Percentiles rank a stretch among this genome's conserved stretches.
These are phyloP conservation scores for Hoplias malabaricus DNA, from an alignment of 2,113 vertebrate genomes.

Conservation along the genomic window DNA sequence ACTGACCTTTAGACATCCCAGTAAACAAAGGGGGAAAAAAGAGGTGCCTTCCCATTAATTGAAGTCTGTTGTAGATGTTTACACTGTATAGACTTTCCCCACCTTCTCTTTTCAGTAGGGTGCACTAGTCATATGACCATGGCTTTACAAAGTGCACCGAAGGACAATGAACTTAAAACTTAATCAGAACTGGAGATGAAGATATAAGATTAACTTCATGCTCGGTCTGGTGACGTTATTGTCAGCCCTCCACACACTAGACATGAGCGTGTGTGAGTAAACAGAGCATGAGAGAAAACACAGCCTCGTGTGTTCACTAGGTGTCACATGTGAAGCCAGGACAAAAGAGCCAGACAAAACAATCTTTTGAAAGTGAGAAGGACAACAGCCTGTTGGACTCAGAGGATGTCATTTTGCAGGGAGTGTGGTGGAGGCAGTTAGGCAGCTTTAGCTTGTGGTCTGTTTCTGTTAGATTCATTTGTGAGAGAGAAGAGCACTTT, in stretches of 20 bases:
- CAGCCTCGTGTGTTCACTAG: background rate
- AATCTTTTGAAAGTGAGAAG: slow-evolving; percentile 25
- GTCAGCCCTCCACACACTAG: slow-evolving; percentile 26
- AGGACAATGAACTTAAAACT: slow-evolving; percentile 67
- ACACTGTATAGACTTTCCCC: slow-evolving; percentile 84
- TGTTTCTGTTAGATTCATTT: slow-evolving; percentile 27
- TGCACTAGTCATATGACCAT: slow-evolving; percentile 68
- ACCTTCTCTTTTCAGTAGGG: slow-evolving; percentile 75
- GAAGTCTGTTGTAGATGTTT: slow-evolving; percentile 88
- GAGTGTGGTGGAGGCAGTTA: slow-evolving; percentile 22
- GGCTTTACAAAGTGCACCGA: slow-evolving; percentile 63
- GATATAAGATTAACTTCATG: slow-evolving; percentile 53
- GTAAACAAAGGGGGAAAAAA: slow-evolving; percentile 82
- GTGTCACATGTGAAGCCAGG: slow-evolving; percentile 26
- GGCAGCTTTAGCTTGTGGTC: background rate
- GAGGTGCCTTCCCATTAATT: slow-evolving; percentile 88
- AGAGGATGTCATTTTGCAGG: slow-evolving; percentile 28
- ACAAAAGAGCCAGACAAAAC: slow-evolving; percentile 40
- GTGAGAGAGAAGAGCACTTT: background rate
- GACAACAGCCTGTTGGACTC: slow-evolving; percentile 22
- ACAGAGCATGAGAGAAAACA: slow-evolving; percentile 7
- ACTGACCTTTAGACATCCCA: slow-evolving; percentile 87
- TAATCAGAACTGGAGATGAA: slow-evolving; percentile 51
- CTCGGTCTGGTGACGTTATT: slow-evolving; percentile 50
- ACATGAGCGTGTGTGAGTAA: background rate